Conservation (phyloP, 1,140 invertebrate species). For the Linepithema humile region DNA sequence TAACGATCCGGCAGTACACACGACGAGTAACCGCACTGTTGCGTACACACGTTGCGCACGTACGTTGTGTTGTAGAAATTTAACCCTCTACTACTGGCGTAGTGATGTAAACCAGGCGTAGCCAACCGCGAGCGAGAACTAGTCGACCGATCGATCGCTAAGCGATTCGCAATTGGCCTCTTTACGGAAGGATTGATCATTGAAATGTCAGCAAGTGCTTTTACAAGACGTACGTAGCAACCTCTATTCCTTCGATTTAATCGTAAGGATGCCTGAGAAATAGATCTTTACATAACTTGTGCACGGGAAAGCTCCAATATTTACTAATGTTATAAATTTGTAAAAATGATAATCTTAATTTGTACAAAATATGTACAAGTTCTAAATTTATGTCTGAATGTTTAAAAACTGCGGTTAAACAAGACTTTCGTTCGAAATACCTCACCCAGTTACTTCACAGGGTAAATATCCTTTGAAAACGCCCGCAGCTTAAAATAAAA, state of each 20-base stretch:
- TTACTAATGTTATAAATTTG: background rate
- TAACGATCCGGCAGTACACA: background rate
- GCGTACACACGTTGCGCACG: background rate
- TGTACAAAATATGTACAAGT: background rate
- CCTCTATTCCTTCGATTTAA: background rate
- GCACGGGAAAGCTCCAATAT: background rate
- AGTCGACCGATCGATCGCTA: background rate
- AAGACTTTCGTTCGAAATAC: background rate
- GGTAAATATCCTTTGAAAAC: background rate
- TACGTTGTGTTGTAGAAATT: constrained; percentile 15
- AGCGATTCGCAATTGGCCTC: constrained; percentile 32
- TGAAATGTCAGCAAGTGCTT: constrained; percentile 23
- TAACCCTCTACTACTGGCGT: background rate
- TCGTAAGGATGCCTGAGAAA: background rate
- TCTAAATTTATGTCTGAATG: background rate
- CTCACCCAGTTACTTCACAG: background rate
- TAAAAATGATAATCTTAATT: background rate
- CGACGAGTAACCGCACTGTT: background rate
- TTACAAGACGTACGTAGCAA: background rate
- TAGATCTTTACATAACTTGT: background rate
- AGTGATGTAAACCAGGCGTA: background rate
- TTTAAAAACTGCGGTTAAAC: background rate
- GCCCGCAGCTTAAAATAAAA: background rate
- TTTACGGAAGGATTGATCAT: constrained; percentile 2
- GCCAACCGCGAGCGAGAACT: background rate